Percentiles rank a stretch among this genome's conserved stretches.
Conservation (phyloP, 2,797 vertebrate genomes). For the Remorina albescens region DNA sequence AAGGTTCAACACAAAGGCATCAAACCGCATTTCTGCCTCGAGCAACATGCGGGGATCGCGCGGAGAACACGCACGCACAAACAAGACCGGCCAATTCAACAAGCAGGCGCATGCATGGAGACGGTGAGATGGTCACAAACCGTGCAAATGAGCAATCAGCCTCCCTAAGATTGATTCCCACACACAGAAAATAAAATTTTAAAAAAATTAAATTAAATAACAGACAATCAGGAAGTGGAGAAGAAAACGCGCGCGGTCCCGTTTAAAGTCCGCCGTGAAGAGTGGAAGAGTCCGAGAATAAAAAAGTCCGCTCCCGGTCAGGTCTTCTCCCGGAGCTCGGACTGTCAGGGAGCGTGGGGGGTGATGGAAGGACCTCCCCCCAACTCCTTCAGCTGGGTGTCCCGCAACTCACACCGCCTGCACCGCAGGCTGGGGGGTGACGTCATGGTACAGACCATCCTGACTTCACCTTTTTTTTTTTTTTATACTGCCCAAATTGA, state of each 20-base stretch:
- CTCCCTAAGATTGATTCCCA: conserved; percentile 12
- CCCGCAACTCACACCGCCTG: conserved; percentile 56
- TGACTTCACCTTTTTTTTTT: neutral
- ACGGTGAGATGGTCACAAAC: conserved; percentile 57
- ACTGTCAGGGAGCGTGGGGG: conserved; percentile 75
- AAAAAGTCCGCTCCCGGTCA: conserved; percentile 49
- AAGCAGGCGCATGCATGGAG: conserved; percentile 3
- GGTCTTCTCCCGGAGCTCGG: conserved; percentile 61
- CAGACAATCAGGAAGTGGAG: neutral
- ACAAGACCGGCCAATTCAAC: neutral
- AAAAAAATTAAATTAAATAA: neutral
- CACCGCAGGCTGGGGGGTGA: conserved; percentile 42
- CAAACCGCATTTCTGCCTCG: neutral
- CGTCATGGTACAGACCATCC: conserved; percentile 51
- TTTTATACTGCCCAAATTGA: neutral
- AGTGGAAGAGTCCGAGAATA: conserved; percentile 44
- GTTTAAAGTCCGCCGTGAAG: conserved; percentile 39
- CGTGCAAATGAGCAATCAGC: conserved; percentile 46
- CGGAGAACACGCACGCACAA: conserved; percentile 7
- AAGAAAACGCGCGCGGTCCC: conserved; percentile 26
- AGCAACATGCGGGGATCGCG: neutral
- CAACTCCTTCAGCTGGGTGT: conserved; percentile 75
- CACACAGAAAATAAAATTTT: neutral
- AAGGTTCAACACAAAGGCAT: conserved; percentile 18
- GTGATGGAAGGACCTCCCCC: conserved; percentile 75